Base-by-base conservation (phyloP, 2,888 invertebrate genomes). In the Mythimna albipuncta region DNA sequence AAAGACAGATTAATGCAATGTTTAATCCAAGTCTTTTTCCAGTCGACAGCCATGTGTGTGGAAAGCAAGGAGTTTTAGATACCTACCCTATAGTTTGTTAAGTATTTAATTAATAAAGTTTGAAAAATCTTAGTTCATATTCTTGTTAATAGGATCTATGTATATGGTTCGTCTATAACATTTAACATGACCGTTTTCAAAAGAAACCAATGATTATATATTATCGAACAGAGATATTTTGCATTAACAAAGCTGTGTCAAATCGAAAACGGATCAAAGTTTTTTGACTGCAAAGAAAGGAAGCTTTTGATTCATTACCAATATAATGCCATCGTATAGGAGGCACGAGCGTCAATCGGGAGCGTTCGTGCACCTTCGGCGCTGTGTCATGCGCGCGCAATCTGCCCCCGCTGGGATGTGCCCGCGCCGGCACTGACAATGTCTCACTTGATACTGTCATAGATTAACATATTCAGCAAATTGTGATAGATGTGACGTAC, bases 311-410 rank as follows among this genome's bases (percentile, higher is more conserved):
- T 62, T 3, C 38, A 63, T 55, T 70, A 75, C 58, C 61, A 75
- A 71, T 77, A 75, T 72, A 75, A 75, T 76, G 41, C 57, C 19
- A 69, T 67, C 13, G 10, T 69, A 69, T 72, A 71, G 74, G 68
- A 64, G 73, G 75, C 78, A 77, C 81, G 79, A 75, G 85, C 68
- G 64, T 79, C 72, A 72, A 73, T 78, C 72, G 83, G 71, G 50
- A 84, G 72, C 74, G 73, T 64, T 78, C 72, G 84, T 77, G 76
- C 78, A 85, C 75, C 82, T 79, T 85, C 85, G 85, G 85, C 91
- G 94, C 94, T 93, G 93, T 90, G 95, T 96, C 96, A 96, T 94
- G 93, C 91, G 89, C 90, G 87, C 88, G 92, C 95, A 95, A 95
- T 95, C 93, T 95, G 89, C 94, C 85, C 95, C 95, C 90, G 94